phyloP scores from a whole-genome alignment of 2,888 invertebrate genomes.

The Aplocera efformata region DNA sequence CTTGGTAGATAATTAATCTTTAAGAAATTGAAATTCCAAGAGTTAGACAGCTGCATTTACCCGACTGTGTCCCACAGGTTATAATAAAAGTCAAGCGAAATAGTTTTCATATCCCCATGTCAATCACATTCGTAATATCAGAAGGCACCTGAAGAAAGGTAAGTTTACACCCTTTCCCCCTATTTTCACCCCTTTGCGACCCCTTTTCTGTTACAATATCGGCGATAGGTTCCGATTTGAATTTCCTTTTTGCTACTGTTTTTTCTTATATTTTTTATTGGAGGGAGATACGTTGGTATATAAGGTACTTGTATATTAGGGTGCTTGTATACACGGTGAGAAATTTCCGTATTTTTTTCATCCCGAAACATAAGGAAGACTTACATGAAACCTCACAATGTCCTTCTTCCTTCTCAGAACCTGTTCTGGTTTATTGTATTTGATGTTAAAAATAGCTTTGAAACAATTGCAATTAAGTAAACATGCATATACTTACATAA shows the following conservation, averaged over 20 bases:
- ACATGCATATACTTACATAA: too few relatives aligned
- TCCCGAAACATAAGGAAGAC: too few relatives aligned
- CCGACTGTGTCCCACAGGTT: slow-evolving; percentile 2
- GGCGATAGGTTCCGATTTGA: slow-evolving; percentile 21
- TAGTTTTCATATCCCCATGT: slow-evolving; percentile 26
- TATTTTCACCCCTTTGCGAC: slow-evolving; percentile 14
- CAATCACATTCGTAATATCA: slow-evolving; percentile 29
- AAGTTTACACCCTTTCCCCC: slow-evolving; percentile 4
- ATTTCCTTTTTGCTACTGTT: slow-evolving; percentile 24
- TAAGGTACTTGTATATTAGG: too few relatives aligned
- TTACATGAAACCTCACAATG: too few relatives aligned
- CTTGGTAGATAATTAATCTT: too few relatives aligned
- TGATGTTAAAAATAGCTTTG: too few relatives aligned
- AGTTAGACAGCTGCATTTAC: background rate
- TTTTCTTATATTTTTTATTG: slow-evolving; percentile 20
- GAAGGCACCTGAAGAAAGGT: slow-evolving; percentile 25
- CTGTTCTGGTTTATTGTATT: too few relatives aligned
- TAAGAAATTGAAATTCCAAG: too few relatives aligned
- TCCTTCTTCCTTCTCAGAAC: too few relatives aligned
- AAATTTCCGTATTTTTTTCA: too few relatives aligned
- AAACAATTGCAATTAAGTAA: too few relatives aligned
- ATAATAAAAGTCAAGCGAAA: slow-evolving; percentile 17
- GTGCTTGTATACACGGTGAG: too few relatives aligned
- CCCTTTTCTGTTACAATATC: slow-evolving; percentile 16
- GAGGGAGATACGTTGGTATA: background rate